These are phyloP conservation scores for Neopipo cinnamomea DNA, from an alignment of 2,113 vertebrate genomes.

Conservation along the genomic window DNA sequence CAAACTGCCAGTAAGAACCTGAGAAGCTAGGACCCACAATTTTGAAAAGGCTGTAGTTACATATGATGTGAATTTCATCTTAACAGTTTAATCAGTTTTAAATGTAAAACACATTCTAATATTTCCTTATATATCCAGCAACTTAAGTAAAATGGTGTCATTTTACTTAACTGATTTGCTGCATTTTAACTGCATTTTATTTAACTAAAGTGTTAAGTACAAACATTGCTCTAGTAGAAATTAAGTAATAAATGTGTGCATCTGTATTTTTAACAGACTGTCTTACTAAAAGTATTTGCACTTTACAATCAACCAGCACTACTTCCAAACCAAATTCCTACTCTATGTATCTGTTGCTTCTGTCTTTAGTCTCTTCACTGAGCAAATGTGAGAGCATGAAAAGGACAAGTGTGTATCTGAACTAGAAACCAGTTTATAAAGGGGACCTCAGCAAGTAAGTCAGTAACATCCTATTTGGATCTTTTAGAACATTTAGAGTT, in stretches of 20 bases:
- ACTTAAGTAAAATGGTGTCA: neutral
- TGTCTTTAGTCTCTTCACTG: neutral
- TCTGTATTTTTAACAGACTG: neutral
- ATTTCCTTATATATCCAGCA: neutral
- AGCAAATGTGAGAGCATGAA: neutral
- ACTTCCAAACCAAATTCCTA: neutral
- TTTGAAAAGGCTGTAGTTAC: neutral
- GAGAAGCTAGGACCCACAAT: neutral
- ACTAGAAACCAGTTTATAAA: neutral
- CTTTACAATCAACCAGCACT: neutral
- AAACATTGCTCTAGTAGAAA: neutral
- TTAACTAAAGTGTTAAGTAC: neutral
- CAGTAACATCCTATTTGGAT: neutral
- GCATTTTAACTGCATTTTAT: neutral
- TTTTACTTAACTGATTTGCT: neutral
- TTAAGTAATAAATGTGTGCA: neutral
- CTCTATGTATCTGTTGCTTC: rapidly evolving
- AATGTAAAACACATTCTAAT: neutral
- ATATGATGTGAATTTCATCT: neutral
- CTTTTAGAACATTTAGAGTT: neutral
- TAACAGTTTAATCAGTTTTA: neutral
- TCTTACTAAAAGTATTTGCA: neutral
- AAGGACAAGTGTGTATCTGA: neutral
- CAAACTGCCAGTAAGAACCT: neutral
- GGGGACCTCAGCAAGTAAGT: neutral